Conservation (phyloP, 2,113 vertebrate genomes). For the Psammodynastes pulverulentus region DNA sequence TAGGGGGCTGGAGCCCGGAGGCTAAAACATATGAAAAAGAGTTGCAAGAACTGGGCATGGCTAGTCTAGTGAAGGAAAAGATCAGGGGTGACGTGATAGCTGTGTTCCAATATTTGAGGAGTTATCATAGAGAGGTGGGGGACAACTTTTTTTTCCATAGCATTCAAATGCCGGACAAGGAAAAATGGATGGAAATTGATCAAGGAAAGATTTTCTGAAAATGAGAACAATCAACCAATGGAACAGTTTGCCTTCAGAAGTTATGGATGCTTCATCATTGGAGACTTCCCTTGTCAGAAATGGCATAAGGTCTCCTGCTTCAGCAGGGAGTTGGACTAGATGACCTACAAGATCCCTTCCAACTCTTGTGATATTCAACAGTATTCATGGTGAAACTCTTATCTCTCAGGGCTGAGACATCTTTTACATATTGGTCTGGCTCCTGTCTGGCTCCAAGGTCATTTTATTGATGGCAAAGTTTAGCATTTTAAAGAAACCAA, state of each 20-base stretch:
- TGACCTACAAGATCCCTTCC: background rate
- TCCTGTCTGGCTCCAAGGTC: background rate
- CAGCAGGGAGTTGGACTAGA: background rate
- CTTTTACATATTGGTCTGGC: background rate
- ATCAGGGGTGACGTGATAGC: background rate
- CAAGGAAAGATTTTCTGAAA: background rate
- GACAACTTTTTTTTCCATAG: background rate
- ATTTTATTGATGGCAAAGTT: background rate
- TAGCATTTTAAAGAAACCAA: background rate
- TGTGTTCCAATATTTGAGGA: background rate
- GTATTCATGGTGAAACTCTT: background rate
- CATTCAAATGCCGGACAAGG: background rate
- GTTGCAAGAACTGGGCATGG: background rate
- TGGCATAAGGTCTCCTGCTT: background rate
- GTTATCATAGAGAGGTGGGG: background rate
- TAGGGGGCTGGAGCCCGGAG: background rate
- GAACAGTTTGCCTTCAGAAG: background rate
- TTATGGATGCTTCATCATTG: background rate
- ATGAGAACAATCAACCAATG: background rate
- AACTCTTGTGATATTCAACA: background rate
- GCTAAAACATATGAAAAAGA: background rate
- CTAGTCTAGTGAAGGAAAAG: background rate
- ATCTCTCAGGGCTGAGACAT: background rate
- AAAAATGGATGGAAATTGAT: background rate
- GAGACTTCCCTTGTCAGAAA: background rate